Conservation (phyloP, 2,113 vertebrate species). For the Monopterus albus region DNA sequence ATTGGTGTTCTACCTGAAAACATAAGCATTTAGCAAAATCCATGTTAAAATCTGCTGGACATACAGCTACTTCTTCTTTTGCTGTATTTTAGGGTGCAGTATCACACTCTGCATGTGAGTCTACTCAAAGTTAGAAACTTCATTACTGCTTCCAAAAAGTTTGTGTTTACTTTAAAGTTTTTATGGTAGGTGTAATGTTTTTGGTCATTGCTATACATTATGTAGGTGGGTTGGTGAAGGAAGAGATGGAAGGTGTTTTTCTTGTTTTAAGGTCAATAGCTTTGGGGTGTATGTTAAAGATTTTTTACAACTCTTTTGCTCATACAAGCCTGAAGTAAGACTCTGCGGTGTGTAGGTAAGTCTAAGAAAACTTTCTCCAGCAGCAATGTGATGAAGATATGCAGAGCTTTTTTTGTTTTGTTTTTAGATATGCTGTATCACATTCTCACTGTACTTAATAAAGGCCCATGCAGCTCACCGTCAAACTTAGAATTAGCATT, state of each 20-base stretch:
- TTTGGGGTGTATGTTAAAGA: background rate
- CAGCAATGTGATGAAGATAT: background rate
- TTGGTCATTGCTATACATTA: too few relatives aligned
- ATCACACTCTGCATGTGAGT: background rate
- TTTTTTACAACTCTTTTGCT: background rate
- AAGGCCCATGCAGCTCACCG: background rate
- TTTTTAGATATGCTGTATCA: background rate
- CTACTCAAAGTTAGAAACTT: too few relatives aligned
- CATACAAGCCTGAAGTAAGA: too few relatives aligned
- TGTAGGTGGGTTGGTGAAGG: slow-evolving; percentile 21
- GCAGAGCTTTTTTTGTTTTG: background rate
- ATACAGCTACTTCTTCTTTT: background rate
- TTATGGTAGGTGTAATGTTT: background rate
- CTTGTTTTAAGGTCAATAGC: slow-evolving; percentile 10
- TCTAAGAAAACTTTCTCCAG: background rate
- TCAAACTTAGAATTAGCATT: slow-evolving; percentile 25
- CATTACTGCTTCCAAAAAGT: too few relatives aligned
- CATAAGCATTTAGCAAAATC: too few relatives aligned
- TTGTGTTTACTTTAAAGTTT: too few relatives aligned
- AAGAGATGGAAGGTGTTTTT: background rate
- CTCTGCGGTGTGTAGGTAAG: too few relatives aligned
- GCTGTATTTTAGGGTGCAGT: background rate
- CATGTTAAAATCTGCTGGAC: too few relatives aligned
- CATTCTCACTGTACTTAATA: background rate
- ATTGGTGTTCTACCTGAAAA: too few relatives aligned